A percentile compares a stretch with the other conserved stretches of the same genome.
Conservation (phyloP, 2,888 invertebrate genomes). For the Morpho helenor region DNA sequence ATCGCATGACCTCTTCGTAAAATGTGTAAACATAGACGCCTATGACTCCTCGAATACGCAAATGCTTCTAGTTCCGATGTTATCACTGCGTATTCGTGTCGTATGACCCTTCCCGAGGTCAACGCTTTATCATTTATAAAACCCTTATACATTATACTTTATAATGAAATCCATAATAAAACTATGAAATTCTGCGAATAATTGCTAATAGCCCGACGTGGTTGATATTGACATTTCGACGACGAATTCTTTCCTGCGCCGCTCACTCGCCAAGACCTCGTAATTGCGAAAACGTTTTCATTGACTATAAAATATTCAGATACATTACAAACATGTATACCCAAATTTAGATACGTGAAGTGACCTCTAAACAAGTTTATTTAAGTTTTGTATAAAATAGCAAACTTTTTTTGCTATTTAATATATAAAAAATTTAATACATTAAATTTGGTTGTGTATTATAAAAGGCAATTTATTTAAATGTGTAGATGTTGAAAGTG, state of each 20-base stretch:
- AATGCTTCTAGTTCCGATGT: conserved; percentile 8
- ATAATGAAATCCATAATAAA: conserved; percentile 10
- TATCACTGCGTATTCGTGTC: conserved; percentile 8
- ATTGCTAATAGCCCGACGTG: conserved; percentile 13
- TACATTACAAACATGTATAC: conserved; percentile 9
- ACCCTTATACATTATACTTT: no score
- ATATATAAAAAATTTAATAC: not conserved
- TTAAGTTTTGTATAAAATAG: not conserved
- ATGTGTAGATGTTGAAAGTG: conserved; percentile 51
- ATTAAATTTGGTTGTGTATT: not conserved
- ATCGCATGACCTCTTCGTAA: conserved; percentile 50
- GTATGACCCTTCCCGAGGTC: conserved; percentile 12
- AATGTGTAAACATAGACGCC: conserved; percentile 31
- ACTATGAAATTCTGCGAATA: conserved; percentile 26
- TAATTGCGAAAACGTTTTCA: conserved; percentile 34
- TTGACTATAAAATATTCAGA: conserved; percentile 25
- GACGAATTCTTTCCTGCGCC: conserved; percentile 36
- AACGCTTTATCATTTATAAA: conserved; percentile 5
- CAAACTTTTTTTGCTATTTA: no score
- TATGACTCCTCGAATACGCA: conserved; percentile 13
- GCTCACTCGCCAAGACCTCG: conserved; percentile 40
- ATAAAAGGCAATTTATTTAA: conserved; percentile 1
- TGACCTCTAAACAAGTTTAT: not conserved
- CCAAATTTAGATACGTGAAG: conserved; percentile 6
- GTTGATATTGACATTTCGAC: conserved; percentile 38